phyloP scores from a whole-genome alignment of 2,797 vertebrate genomes.

The Lepilemur septentrionalis region DNA sequence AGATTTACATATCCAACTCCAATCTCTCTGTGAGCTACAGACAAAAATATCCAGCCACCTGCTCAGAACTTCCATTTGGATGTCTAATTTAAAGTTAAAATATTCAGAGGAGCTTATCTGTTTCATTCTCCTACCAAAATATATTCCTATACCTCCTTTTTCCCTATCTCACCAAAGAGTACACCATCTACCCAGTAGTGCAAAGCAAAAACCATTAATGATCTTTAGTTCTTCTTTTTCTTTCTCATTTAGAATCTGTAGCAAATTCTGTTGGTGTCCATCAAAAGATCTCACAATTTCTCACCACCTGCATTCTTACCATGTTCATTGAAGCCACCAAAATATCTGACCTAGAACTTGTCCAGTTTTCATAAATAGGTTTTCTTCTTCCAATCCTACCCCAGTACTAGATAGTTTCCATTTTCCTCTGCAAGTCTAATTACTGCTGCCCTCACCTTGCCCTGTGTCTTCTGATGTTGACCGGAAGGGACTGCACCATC shows the following conservation, averaged over 20 bases:
- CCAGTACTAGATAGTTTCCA: not conserved
- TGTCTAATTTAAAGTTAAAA: constrained; percentile 69
- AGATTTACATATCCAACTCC: constrained; percentile 57
- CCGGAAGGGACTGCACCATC: not conserved
- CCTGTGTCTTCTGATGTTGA: not conserved
- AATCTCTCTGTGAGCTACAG: constrained; percentile 27
- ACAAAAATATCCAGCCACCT: constrained; percentile 69
- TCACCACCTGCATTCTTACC: not conserved
- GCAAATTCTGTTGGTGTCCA: not conserved
- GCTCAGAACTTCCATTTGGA: constrained; percentile 50
- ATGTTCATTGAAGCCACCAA: not conserved
- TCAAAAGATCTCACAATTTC: not conserved
- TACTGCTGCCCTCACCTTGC: not conserved
- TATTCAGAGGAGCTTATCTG: constrained; percentile 52
- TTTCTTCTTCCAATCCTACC: not conserved
- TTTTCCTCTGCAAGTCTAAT: not conserved
- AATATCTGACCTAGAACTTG: not conserved
- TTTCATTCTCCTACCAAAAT: constrained; percentile 21
- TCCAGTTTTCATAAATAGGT: not conserved
- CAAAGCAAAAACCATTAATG: not conserved
- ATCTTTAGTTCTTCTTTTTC: not conserved
- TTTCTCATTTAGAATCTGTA: not conserved
- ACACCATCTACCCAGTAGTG: not conserved
- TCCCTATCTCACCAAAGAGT: not conserved
- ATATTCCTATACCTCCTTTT: not conserved